Percentiles rank a stretch among this genome's conserved stretches.
These are phyloP conservation scores for Cryptocephalus primarius DNA, from an alignment of 2,888 invertebrate genomes.

Conservation along the genomic window DNA sequence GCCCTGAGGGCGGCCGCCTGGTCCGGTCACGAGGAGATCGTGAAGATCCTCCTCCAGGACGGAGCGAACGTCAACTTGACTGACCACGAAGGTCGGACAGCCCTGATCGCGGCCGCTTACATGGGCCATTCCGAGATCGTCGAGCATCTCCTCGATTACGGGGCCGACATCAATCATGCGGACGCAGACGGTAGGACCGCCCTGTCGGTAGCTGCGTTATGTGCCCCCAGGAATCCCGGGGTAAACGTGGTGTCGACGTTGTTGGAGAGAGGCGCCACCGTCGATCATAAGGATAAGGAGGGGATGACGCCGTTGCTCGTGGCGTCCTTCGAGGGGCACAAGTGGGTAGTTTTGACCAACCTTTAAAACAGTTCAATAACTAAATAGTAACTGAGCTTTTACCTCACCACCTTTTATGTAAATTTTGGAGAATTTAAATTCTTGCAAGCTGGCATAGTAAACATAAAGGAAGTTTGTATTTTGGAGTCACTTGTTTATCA, in stretches of 20 bases:
- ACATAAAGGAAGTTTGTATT: too few species aligned
- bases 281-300: slow-evolving; percentile 74
- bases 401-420: too few species aligned
- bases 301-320: slow-evolving; percentile 80
- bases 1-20: slow-evolving; percentile 85
- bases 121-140: slow-evolving; percentile 90
- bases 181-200: slow-evolving; percentile 84
- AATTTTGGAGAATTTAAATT: neutral
- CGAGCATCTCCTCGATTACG: slow-evolving; percentile 66
- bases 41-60: slow-evolving; percentile 60
- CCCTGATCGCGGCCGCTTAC: slow-evolving; percentile 88
- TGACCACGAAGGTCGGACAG: slow-evolving; percentile 82
- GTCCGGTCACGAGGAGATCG: slow-evolving; percentile 86
- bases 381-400: neutral
- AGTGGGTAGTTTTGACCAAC: slow-evolving; percentile 38
- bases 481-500: too few species aligned
- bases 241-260: slow-evolving; percentile 61
- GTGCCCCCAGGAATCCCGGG: slow-evolving; percentile 68
- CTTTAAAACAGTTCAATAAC: neutral
- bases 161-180: slow-evolving; percentile 74
- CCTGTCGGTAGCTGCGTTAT: slow-evolving; percentile 76
- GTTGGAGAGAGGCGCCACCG: slow-evolving; percentile 71
- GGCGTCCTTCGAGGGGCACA: slow-evolving; percentile 86
- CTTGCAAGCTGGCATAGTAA: neutral
- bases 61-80: slow-evolving; percentile 72